Conservation (phyloP, 2,113 vertebrate species). For the Zosterops lateralis region DNA sequence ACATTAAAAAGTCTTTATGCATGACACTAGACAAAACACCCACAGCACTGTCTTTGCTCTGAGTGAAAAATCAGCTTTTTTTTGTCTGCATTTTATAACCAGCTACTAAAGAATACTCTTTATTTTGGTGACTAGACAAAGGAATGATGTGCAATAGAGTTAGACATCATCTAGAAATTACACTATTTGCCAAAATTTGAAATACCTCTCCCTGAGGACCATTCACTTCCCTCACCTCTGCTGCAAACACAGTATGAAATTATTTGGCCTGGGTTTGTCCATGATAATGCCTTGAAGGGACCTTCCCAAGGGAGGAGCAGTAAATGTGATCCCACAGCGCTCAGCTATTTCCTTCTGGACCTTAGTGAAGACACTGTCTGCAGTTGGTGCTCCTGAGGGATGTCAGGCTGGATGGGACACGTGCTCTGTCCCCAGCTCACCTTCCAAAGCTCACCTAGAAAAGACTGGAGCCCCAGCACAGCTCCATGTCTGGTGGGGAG, state of each 20-base stretch:
- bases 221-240: background rate
- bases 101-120: background rate
- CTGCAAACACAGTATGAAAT: background rate
- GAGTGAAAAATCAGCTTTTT: background rate
- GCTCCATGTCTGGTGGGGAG: background rate
- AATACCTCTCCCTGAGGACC: background rate
- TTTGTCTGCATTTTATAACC: background rate
- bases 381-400: background rate
- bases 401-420: background rate
- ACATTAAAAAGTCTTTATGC: conserved; percentile 7
- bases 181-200: background rate
- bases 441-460: background rate
- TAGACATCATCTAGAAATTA: background rate
- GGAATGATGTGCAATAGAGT: background rate
- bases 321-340: background rate
- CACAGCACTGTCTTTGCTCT: background rate
- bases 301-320: background rate
- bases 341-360: background rate
- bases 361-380: background rate
- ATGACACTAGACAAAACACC: background rate
- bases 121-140: background rate
- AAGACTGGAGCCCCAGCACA: background rate
- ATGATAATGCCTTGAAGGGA: background rate
- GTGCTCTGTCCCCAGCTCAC: background rate
- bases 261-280: background rate